Evolutionary conservation across 2,113 vertebrate species (phyloP).

Genomic region (Notothenia coriiceps): DNA sequence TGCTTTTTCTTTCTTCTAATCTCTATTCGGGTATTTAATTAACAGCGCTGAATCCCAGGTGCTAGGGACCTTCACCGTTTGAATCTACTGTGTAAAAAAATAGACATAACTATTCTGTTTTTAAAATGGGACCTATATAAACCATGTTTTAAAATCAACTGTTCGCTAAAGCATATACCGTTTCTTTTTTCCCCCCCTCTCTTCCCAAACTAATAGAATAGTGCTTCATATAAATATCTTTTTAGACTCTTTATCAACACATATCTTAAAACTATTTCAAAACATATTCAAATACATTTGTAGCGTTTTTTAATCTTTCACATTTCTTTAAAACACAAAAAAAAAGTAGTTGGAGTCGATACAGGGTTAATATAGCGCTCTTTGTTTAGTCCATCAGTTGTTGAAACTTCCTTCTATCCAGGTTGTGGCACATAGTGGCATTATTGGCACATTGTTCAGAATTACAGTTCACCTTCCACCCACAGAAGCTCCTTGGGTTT

Average conservation of each 20-base stretch:
- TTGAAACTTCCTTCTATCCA: conserved; percentile 82
- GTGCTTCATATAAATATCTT: conserved; percentile 82
- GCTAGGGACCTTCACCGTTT: conserved; percentile 59
- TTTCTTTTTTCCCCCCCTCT: conserved; percentile 36
- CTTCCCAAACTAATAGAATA: conserved; percentile 64
- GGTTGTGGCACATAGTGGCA: conserved; percentile 99
- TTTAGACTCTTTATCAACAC: conserved; percentile 79
- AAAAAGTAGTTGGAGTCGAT: conserved; percentile 68
- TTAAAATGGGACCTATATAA: conserved; percentile 80
- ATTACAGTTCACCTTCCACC: conserved; percentile 83
- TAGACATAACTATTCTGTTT: conserved; percentile 80
- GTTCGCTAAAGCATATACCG: conserved; percentile 73
- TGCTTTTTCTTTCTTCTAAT: conserved; percentile 40
- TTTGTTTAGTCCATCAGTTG: conserved; percentile 76
- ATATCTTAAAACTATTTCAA: conserved; percentile 83
- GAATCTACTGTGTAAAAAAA: conserved; percentile 83
- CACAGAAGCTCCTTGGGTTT: conserved; percentile 76
- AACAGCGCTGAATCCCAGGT: conserved; percentile 65
- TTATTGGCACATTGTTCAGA: conserved; percentile 99
- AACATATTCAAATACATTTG: conserved; percentile 84
- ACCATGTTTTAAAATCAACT: conserved; percentile 72
- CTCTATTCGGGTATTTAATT: conserved; percentile 53
- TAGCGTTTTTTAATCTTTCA: conserved; percentile 68
- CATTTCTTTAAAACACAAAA: conserved; percentile 64
- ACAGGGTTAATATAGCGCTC: conserved; percentile 80